These are phyloP conservation scores for Sycobia sp. DNA, from an alignment of 1,140 invertebrate genomes.

Conservation along the genomic window DNA sequence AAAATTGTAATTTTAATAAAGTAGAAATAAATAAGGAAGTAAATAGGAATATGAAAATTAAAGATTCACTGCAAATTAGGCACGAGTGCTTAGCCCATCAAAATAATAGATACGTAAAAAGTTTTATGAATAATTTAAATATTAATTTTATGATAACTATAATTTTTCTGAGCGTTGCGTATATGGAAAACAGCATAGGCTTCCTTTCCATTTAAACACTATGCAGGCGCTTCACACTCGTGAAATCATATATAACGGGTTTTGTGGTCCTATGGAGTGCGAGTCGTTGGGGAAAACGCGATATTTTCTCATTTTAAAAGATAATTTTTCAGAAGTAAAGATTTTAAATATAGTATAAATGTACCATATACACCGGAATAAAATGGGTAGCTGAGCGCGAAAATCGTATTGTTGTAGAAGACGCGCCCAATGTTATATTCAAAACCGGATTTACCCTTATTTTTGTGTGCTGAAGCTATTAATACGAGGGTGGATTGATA, in stretches of 20 bases:
- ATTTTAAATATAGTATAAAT: too few species aligned
- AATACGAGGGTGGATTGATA: too few species aligned
- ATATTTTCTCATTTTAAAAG: constrained; percentile 21
- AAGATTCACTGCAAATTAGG: background rate
- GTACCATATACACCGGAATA: constrained; percentile 14
- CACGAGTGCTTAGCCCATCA: background rate
- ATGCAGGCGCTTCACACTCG: background rate
- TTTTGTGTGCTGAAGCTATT: too few species aligned
- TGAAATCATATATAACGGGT: background rate
- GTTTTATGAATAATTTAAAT: too few species aligned
- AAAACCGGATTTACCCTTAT: too few species aligned
- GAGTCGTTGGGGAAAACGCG: background rate
- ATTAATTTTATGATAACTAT: background rate
- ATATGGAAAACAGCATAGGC: too few species aligned
- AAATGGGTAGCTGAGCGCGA: constrained; percentile 10
- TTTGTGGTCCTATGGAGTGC: constrained; percentile 16
- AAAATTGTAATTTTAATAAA: too few species aligned
- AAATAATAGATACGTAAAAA: too few species aligned
- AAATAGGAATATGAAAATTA: background rate
- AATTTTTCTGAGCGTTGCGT: constrained; percentile 1
- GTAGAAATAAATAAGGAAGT: too few species aligned
- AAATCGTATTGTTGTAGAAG: too few species aligned
- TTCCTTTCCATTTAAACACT: background rate
- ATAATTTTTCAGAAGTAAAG: constrained; percentile 24
- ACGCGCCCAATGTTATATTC: constrained; percentile 5